A percentile compares a stretch with the other conserved stretches of the same genome.
These are phyloP conservation scores for Druon quercuslanigerum DNA, from an alignment of 1,140 invertebrate genomes.

Conservation along the genomic window DNA sequence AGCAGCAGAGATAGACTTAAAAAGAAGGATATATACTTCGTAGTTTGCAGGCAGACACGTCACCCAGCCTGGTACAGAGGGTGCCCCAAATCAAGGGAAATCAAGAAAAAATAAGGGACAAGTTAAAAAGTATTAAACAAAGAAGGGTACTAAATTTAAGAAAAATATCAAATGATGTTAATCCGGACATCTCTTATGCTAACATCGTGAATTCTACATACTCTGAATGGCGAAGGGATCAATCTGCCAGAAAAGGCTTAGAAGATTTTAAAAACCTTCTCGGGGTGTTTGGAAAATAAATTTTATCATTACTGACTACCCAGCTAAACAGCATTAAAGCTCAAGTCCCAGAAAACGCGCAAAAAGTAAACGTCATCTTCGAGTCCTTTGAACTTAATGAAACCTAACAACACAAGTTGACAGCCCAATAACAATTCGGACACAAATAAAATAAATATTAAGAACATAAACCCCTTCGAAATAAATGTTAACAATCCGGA, in stretches of 20 bases:
- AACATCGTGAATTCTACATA: neutral
- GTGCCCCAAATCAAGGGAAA: no score
- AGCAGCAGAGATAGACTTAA: neutral
- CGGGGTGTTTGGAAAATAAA: no score
- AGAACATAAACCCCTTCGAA: slow-evolving; percentile 37
- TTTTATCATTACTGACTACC: no score
- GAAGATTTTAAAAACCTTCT: neutral
- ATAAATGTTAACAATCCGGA: slow-evolving; percentile 43
- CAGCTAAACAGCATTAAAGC: no score
- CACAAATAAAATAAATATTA: no score
- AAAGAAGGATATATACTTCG: slow-evolving; percentile 34
- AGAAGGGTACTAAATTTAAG: slow-evolving; percentile 1
- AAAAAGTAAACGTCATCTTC: slow-evolving; percentile 16
- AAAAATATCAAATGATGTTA: neutral
- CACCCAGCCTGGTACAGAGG: slow-evolving; percentile 45
- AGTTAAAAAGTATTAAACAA: neutral
- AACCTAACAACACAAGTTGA: neutral
- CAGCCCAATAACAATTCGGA: neutral
- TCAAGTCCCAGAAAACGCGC: no score
- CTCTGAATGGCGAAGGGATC: neutral
- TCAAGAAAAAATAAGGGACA: slow-evolving; percentile 19
- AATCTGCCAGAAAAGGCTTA: neutral
- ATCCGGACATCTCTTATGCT: neutral
- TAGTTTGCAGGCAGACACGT: slow-evolving; percentile 38
- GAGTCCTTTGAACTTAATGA: slow-evolving; percentile 4